Evolutionary conservation across 1,140 invertebrate genomes (phyloP), one percentile per base, ranked within the genome.

Genomic region (Lepidurus arcticus): DNA sequence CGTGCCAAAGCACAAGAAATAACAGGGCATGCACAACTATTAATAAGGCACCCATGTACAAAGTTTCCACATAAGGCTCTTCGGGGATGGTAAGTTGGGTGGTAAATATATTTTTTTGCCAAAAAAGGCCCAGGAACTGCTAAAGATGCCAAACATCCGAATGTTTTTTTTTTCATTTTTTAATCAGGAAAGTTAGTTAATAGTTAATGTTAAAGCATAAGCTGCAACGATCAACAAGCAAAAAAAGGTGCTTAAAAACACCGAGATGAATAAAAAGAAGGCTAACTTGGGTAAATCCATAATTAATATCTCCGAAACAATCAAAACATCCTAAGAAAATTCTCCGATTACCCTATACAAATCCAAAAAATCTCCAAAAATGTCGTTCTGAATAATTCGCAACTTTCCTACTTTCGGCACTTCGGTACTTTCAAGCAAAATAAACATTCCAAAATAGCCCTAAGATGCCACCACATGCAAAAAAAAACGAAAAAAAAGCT

Each of bases 171-270:
- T 34, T 34, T 34, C 34, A 34, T 34, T 34, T 34, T 34, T 34
- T 34, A 34, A 34, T 34, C 34, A 34, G 34, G 34, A 34, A 65
- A 65, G 16, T 21, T n/a, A n/a, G 21, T 65, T n/a, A 65, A 65
- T 65, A 65, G 21, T 13, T n/a, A 65, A 65, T 65, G 53, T 65
- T 65, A 65, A 65, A 65, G 53, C 53, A 65, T 65, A 65, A 65
- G 53, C 53, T 65, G 53, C 53, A 65, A 65, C 53, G 53, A 13
- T 65, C 21, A 65, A 65, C 53, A 65, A 65, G 53, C 53, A 65
- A 65, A 65, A 65, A 65, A 16, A 21, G 0, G 53, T 13, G 16
- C 16, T 7, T 65, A 65, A 65, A 65, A 13, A 9, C 53, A 13
- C 21, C 16, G 53, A 65, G 4, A 65, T 13, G 53, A 65, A 65